These are phyloP conservation scores for Serrognathus titanus DNA, from an alignment of 2,888 invertebrate genomes.

Conservation along the genomic window DNA sequence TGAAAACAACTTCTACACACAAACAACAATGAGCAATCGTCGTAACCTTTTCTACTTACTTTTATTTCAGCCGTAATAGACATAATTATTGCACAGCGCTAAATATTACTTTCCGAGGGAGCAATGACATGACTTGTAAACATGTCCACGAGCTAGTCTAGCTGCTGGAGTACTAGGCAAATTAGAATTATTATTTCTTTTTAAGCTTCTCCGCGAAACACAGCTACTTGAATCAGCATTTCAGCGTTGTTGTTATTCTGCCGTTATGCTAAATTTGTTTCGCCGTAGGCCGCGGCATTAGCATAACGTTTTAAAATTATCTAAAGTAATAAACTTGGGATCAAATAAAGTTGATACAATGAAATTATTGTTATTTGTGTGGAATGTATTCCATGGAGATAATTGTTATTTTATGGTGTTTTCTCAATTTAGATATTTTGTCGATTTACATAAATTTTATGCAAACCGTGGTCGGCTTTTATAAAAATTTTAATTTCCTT, in stretches of 20 bases:
- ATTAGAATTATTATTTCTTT: neutral
- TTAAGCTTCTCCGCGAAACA: neutral
- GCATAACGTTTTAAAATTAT: no score
- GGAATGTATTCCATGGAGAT: no score
- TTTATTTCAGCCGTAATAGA: conserved; percentile 1
- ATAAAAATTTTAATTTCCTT: no score
- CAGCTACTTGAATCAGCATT: neutral
- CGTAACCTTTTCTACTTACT: neutral
- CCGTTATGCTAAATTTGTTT: no score
- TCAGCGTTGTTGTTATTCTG: neutral
- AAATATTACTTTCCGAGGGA: conserved; percentile 1
- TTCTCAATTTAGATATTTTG: no score
- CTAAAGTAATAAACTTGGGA: no score
- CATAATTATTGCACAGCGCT: neutral
- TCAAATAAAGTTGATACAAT: no score
- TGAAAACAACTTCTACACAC: conserved; percentile 1
- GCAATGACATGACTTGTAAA: conserved; percentile 1
- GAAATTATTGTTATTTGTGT: no score
- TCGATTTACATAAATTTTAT: no score
- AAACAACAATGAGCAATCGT: conserved; percentile 1
- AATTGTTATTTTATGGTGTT: no score
- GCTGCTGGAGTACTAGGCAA: neutral
- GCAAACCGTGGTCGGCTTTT: no score
- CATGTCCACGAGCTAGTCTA: neutral
- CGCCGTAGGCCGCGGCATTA: no score